Evolutionary conservation across 1,140 invertebrate genomes (phyloP).

Genomic region (Elysia chlorotica): DNA sequence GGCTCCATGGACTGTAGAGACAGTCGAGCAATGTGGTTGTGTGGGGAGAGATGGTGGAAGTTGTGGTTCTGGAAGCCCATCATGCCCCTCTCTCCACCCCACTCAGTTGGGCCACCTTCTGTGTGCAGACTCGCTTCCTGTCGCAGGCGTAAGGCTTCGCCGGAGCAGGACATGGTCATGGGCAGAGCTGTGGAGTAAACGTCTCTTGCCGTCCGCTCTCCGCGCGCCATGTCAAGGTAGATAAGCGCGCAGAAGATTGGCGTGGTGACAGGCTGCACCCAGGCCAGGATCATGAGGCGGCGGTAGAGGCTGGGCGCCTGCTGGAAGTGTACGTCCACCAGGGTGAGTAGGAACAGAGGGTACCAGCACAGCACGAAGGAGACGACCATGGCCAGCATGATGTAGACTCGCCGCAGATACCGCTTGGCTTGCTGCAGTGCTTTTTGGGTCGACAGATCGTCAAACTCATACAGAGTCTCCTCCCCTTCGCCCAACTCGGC

Average conservation of each 20-base stretch:
- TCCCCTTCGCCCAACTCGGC: slow-evolving; percentile 64
- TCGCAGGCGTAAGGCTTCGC: slow-evolving; percentile 15
- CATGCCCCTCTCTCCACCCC: neutral
- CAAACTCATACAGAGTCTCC: slow-evolving; percentile 70
- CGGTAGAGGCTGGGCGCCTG: slow-evolving; percentile 38
- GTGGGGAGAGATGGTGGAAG: slow-evolving; percentile 11
- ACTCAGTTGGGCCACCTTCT: neutral
- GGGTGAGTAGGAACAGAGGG: slow-evolving; percentile 83
- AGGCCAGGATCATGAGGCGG: slow-evolving; percentile 62
- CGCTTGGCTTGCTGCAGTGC: slow-evolving; percentile 26
- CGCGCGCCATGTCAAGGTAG: slow-evolving; percentile 46
- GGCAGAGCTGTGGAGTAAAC: slow-evolving; percentile 31
- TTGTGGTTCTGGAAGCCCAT: slow-evolving; percentile 27
- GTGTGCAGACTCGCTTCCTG: neutral
- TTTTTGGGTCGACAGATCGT: slow-evolving; percentile 20
- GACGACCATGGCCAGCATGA: slow-evolving; percentile 71
- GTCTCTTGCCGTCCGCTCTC: slow-evolving; percentile 30
- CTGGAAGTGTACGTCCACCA: slow-evolving; percentile 60
- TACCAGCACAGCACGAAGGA: slow-evolving; percentile 88
- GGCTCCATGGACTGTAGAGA: no score
- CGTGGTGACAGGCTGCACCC: slow-evolving; percentile 49
- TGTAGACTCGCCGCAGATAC: slow-evolving; percentile 38
- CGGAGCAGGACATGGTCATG: slow-evolving; percentile 26
- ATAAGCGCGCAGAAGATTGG: slow-evolving; percentile 46
- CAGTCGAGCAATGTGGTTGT: slow-evolving; percentile 1